Evolutionary conservation across 2,888 invertebrate genomes (phyloP).

Genomic region (Crossocerus cetratus): DNA sequence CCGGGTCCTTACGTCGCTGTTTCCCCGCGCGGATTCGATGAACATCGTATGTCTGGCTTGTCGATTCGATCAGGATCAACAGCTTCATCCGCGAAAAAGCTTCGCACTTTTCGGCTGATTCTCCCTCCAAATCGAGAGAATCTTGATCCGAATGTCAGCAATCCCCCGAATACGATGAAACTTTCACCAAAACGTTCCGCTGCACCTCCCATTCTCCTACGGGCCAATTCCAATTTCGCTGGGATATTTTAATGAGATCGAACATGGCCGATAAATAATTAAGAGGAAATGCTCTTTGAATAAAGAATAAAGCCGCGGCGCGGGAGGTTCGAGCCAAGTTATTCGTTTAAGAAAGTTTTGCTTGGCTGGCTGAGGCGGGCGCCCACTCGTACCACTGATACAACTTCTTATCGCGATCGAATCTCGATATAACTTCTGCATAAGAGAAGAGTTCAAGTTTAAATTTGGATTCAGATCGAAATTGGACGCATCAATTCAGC

Average conservation of each 20-base stretch:
- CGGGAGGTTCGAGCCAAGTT: not conserved
- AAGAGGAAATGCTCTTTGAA: not conserved
- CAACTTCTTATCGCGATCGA: slow-evolving; percentile 39
- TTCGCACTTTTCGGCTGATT: slow-evolving; percentile 18
- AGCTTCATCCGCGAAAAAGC: slow-evolving; percentile 21
- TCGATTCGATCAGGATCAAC: slow-evolving; percentile 30
- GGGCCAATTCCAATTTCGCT: too few species aligned
- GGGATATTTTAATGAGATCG: too few species aligned
- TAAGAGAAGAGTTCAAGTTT: slow-evolving; percentile 10
- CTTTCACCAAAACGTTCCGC: too few species aligned
- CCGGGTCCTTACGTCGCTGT: slow-evolving; percentile 3
- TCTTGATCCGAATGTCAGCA: not conserved
- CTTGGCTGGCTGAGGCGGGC: not conserved
- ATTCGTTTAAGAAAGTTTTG: slow-evolving; percentile 8
- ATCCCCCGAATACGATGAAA: too few species aligned
- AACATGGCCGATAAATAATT: not conserved
- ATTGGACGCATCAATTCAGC: slow-evolving; percentile 43
- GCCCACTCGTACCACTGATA: slow-evolving; percentile 23
- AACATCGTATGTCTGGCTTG: slow-evolving; percentile 10
- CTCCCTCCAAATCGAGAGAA: slow-evolving; percentile 6
- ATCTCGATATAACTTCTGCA: slow-evolving; percentile 31
- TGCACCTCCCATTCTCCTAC: too few species aligned
- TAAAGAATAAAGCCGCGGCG: not conserved
- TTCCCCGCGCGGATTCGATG: slow-evolving; percentile 8
- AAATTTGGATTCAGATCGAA: slow-evolving; percentile 49